Percentiles rank a stretch among this genome's conserved stretches.
These are phyloP conservation scores for Pyrgilauda ruficollis DNA, from an alignment of 2,113 vertebrate species.

Conservation along the genomic window DNA sequence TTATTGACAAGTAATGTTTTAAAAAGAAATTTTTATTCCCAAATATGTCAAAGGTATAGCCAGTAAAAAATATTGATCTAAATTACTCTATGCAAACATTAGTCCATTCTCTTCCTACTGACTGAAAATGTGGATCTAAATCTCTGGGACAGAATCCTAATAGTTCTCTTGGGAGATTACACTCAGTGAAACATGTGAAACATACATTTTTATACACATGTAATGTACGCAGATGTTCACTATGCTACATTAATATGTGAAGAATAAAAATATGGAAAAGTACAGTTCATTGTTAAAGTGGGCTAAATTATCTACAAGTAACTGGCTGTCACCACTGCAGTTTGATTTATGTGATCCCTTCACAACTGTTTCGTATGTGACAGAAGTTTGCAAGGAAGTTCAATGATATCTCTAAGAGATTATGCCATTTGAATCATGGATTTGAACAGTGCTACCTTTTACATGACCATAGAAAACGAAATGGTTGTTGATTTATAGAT, in stretches of 20 bases:
- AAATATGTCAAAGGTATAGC: conserved; percentile 21
- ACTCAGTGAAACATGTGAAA: neutral
- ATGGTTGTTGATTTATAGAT: conserved; percentile 58
- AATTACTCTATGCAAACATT: conserved; percentile 44
- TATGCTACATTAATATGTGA: neutral
- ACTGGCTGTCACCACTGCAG: conserved; percentile 15
- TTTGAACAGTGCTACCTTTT: conserved; percentile 63
- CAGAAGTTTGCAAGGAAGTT: conserved; percentile 65
- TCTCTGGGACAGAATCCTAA: neutral
- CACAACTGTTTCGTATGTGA: conserved; percentile 51
- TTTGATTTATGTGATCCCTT: conserved; percentile 45
- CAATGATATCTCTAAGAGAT: conserved; percentile 64
- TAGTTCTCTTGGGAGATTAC: conserved; percentile 8
- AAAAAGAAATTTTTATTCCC: conserved; percentile 32
- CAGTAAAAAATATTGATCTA: conserved; percentile 42
- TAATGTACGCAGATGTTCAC: neutral
- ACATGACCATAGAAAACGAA: conserved; percentile 57
- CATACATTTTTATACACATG: neutral
- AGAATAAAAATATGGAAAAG: conserved; percentile 38
- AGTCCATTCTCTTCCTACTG: conserved; percentile 1
- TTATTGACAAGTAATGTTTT: conserved; percentile 52
- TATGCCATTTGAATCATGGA: conserved; percentile 67
- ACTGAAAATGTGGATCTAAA: conserved; percentile 25
- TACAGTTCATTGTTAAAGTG: conserved; percentile 47
- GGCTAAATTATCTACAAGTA: conserved; percentile 49